A percentile compares a stretch with the other conserved stretches of the same genome.
Conservation (phyloP, 2,797 vertebrate species). For the Tragelaphus oryx region DNA sequence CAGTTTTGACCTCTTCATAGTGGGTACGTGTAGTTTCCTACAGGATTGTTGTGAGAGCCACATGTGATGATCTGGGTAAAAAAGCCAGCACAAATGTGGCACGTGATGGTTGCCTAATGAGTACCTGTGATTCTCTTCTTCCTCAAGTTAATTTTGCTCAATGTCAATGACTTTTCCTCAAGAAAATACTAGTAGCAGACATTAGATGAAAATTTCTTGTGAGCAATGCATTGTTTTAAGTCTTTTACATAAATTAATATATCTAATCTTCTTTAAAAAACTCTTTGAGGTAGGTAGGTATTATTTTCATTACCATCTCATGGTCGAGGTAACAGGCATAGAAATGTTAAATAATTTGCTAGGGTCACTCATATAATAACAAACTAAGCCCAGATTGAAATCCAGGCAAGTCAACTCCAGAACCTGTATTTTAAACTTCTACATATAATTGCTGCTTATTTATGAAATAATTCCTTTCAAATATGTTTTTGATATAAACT, state of each 20-base stretch:
- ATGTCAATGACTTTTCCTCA: not conserved
- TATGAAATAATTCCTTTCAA: constrained; percentile 14
- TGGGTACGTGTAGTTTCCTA: not conserved
- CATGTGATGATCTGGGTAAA: not conserved
- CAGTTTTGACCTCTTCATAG: not conserved
- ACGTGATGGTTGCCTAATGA: rapidly evolving
- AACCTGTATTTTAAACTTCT: not conserved
- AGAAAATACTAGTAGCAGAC: not conserved
- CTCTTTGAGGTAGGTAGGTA: not conserved
- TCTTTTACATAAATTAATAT: not conserved
- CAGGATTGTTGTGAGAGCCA: not conserved
- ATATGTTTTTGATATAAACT: constrained; percentile 60
- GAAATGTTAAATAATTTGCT: not conserved
- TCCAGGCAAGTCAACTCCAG: not conserved
- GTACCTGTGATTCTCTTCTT: not conserved
- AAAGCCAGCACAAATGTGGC: not conserved
- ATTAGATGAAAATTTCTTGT: not conserved
- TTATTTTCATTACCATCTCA: not conserved
- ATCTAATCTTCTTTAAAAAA: not conserved
- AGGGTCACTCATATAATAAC: not conserved
- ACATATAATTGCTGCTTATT: not conserved
- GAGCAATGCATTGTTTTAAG: not conserved
- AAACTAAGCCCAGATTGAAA: not conserved
- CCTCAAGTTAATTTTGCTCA: not conserved
- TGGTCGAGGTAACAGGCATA: not conserved